Evolutionary conservation across 2,797 vertebrate genomes (phyloP).

Genomic region (Myiotriccus ornatus): DNA sequence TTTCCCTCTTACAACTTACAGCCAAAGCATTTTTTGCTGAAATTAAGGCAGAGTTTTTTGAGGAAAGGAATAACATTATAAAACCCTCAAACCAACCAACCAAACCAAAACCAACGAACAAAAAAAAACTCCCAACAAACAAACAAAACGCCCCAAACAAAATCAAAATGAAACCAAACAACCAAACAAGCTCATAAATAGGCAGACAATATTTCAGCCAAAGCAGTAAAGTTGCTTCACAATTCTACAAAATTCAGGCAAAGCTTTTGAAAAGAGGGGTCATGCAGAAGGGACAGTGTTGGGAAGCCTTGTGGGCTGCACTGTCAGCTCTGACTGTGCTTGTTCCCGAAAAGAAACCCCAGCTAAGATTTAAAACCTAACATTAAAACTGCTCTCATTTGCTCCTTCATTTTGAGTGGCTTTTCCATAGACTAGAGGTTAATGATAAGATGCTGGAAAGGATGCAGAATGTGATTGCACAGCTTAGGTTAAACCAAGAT

Average conservation of each 20-base stretch:
- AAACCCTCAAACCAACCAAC: background rate
- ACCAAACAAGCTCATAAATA: background rate
- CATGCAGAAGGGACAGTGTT: background rate
- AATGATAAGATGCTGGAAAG: constrained; percentile 39
- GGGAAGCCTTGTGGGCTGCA: background rate
- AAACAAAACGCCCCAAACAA: background rate
- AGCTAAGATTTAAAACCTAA: constrained; percentile 5
- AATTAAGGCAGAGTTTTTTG: background rate
- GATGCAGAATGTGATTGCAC: background rate
- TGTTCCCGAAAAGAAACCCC: background rate
- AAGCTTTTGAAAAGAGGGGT: background rate
- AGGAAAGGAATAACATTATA: background rate
- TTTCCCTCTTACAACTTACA: background rate
- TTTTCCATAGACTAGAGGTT: constrained; percentile 36
- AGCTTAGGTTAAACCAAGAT: constrained; percentile 43
- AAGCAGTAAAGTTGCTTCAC: background rate
- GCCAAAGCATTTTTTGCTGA: background rate
- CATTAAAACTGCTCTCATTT: constrained; percentile 10
- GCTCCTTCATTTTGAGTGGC: constrained; percentile 7
- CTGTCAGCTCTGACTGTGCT: background rate
- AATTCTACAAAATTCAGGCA: background rate
- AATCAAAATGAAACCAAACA: background rate
- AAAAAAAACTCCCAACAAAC: background rate
- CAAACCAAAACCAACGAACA: background rate
- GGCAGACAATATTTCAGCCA: background rate